Evolutionary conservation across 2,113 vertebrate species (phyloP).

Genomic region (Ceuthmochares aereus): DNA sequence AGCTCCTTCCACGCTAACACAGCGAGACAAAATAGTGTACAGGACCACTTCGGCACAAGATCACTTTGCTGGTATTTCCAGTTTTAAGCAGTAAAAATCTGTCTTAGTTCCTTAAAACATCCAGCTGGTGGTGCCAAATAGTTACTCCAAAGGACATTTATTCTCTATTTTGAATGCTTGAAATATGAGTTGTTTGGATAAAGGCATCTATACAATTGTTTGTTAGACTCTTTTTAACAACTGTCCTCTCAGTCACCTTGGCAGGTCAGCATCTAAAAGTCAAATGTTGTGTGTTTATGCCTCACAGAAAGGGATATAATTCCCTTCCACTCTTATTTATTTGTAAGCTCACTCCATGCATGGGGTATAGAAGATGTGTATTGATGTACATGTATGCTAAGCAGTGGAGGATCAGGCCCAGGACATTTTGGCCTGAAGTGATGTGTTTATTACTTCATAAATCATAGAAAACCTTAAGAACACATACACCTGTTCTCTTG

Average conservation of each 20-base stretch:
- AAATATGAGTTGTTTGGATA: background rate
- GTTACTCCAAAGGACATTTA: slow-evolving; percentile 16
- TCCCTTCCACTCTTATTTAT: background rate
- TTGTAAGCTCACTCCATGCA: background rate
- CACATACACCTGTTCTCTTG: slow-evolving; percentile 32
- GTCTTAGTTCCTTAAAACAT: slow-evolving; percentile 50
- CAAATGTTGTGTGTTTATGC: background rate
- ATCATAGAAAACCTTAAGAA: slow-evolving; percentile 35
- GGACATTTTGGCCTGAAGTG: background rate
- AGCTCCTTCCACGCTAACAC: background rate
- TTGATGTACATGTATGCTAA: background rate
- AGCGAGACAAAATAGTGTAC: background rate
- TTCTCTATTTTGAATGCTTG: background rate
- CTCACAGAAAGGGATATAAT: background rate
- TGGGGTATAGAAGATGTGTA: background rate
- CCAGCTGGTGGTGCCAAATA: slow-evolving; percentile 74
- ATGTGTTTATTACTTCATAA: slow-evolving; percentile 31
- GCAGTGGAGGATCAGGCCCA: background rate
- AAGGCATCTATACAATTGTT: background rate
- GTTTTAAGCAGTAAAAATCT: background rate
- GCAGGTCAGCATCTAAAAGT: background rate
- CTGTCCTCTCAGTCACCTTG: background rate
- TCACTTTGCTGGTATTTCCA: background rate
- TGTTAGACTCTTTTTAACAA: background rate
- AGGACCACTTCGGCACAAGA: background rate